phyloP scores from a whole-genome alignment of 2,113 vertebrate species.

The Meles meles region DNA sequence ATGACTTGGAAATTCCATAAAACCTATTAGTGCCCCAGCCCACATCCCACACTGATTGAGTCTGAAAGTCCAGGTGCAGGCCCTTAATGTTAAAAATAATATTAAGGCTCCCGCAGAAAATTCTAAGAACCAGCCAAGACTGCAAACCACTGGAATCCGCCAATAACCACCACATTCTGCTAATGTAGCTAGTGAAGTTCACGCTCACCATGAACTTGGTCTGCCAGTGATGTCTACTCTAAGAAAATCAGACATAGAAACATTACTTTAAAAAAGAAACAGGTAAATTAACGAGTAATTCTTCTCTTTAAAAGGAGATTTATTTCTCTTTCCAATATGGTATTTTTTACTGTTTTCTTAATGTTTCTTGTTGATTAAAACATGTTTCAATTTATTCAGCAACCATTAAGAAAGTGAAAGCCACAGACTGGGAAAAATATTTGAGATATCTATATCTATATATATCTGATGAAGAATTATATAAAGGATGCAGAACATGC shows the following conservation, averaged over 20 bases:
- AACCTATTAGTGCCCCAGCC: not conserved
- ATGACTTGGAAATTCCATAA: not conserved
- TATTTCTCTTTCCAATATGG: not conserved
- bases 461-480: not conserved
- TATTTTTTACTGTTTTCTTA: not conserved
- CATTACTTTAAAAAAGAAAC: not conserved
- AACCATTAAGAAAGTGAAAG: not conserved
- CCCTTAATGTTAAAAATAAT: not conserved
- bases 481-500: not conserved
- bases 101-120: not conserved
- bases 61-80: not conserved
- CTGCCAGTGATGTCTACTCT: not conserved
- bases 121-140: not conserved
- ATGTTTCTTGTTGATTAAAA: not conserved
- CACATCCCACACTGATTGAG: not conserved
- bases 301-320: not conserved
- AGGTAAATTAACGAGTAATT: not conserved
- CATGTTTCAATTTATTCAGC: not conserved
- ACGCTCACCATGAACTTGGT: not conserved
- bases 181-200: not conserved
- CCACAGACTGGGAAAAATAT: not conserved
- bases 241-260: not conserved
- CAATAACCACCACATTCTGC: not conserved
- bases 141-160: not conserved
- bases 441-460: not conserved